phyloP scores from a whole-genome alignment of 2,113 vertebrate genomes.

The Eulemur macaco region DNA sequence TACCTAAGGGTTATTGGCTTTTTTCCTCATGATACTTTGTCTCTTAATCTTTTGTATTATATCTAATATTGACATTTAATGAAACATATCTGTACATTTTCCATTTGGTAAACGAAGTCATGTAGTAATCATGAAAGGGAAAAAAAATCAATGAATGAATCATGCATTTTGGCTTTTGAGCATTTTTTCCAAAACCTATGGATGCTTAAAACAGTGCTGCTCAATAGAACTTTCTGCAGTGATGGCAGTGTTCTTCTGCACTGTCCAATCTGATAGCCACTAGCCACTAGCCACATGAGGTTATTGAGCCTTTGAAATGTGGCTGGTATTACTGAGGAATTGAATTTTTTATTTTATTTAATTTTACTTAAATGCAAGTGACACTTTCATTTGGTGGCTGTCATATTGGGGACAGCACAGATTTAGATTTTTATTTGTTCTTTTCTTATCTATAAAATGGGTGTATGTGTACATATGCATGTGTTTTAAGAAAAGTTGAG shows the following conservation, averaged over 20 bases:
- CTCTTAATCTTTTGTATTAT: neutral
- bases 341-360: neutral
- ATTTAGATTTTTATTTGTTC: neutral
- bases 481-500: neutral
- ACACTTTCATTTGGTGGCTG: neutral
- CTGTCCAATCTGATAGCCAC: neutral
- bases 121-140: neutral
- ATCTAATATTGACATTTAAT: neutral
- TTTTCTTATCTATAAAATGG: neutral
- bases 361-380: neutral
- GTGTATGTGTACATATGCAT: accelerated
- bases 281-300: neutral
- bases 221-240: neutral
- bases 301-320: neutral
- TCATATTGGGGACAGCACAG: neutral
- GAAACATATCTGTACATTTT: neutral
- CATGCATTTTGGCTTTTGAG: neutral
- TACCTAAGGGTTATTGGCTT: neutral
- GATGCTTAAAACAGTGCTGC: neutral
- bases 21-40: neutral
- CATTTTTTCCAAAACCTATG: neutral
- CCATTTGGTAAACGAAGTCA: neutral
- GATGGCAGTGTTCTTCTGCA: neutral
- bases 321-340: neutral
- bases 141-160: neutral